These are phyloP conservation scores for Hoplostethus atlanticus DNA, from an alignment of 2,797 vertebrate species.

Conservation along the genomic window DNA sequence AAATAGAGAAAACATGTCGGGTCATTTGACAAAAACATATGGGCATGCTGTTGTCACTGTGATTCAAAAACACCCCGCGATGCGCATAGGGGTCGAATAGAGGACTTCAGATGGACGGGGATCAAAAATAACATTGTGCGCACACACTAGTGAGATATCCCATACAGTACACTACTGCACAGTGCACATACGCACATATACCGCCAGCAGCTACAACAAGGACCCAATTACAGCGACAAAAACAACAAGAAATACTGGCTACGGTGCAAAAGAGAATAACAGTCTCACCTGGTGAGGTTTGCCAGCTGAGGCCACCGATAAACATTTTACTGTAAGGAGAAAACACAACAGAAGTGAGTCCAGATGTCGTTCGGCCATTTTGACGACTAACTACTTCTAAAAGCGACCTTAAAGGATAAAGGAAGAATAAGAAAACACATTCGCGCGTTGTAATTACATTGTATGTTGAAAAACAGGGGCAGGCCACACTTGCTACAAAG, in stretches of 20 bases:
- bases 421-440: conserved; percentile 75
- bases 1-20: conserved; percentile 80
- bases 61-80: conserved; percentile 80
- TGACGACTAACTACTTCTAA: conserved; percentile 94
- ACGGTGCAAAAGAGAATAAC: conserved; percentile 71
- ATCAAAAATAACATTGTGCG: conserved; percentile 87
- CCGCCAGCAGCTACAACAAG: conserved; percentile 65
- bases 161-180: conserved; percentile 75
- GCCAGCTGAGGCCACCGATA: conserved; percentile 99
- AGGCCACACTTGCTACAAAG: conserved; percentile 78
- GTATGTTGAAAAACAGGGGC: conserved; percentile 64
- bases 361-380: conserved; percentile 99
- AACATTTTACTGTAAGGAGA: conserved; percentile 98
- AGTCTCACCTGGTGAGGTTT: conserved; percentile 97
- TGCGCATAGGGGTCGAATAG: conserved; percentile 94
- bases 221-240: conserved; percentile 69
- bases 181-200: conserved; percentile 71
- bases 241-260: conserved; percentile 73
- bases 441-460: conserved; percentile 71
- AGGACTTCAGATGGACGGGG: conserved; percentile 92
- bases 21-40: conserved; percentile 77
- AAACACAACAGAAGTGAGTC: conserved; percentile 96
- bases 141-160: conserved; percentile 78
- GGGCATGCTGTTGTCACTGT: conserved; percentile 71
- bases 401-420: conserved; percentile 85